Conservation (phyloP, 2,113 vertebrate genomes). For the Ariopsis seemanni region DNA sequence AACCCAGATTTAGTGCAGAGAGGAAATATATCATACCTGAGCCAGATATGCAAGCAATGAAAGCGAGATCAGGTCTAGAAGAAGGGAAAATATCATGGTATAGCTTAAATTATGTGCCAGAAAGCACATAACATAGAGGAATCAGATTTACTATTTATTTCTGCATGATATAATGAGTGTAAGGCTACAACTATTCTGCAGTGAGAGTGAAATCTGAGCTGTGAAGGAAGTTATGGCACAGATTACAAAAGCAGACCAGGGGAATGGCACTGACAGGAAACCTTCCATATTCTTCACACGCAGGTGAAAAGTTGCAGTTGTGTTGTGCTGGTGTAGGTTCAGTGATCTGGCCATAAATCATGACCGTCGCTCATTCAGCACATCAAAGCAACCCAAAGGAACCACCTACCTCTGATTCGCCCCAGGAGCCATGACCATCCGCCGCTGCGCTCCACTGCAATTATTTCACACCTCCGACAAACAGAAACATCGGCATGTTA, state of each 20-base stretch:
- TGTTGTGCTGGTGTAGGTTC: not conserved
- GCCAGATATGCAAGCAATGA: slow-evolving; percentile 1
- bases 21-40: slow-evolving; percentile 9
- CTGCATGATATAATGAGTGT: slow-evolving; percentile 5
- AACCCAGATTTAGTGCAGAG: slow-evolving; percentile 10
- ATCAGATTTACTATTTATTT: slow-evolving; percentile 5
- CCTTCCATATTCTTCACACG: not conserved
- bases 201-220: not conserved
- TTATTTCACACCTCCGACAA: not conserved
- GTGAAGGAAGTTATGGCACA: slow-evolving; percentile 1
- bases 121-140: not conserved
- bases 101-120: not conserved
- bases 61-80: not conserved
- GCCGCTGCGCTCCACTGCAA: not conserved
- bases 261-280: not conserved
- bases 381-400: not conserved
- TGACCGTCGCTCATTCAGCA: not conserved
- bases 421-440: not conserved
- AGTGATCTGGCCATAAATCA: not conserved
- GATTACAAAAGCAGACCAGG: not conserved
- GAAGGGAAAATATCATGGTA: not conserved
- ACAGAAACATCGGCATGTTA: not conserved
- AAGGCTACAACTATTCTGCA: not conserved
- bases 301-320: slow-evolving; percentile 17
- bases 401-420: slow-evolving; percentile 2